Evolutionary conservation across 2,113 vertebrate species (phyloP), one percentile per base, ranked within the genome.

Genomic region (Pelodiscus sinensis): DNA sequence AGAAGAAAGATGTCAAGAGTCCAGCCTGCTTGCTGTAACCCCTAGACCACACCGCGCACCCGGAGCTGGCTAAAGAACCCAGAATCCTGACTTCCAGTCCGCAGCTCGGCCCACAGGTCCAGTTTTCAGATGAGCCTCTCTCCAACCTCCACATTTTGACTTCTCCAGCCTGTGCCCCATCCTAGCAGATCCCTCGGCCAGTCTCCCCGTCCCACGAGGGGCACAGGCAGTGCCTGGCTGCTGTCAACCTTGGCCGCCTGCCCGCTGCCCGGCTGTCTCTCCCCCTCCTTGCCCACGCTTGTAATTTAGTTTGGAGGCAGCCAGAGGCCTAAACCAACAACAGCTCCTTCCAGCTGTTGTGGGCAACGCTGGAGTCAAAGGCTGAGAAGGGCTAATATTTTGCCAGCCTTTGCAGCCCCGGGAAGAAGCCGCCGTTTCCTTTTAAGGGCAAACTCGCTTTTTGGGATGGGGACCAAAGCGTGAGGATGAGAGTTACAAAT

Each of bases 401-500:
- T 29, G 84, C 93, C 54, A 87, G 77, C 7, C 84, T 84, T 35
- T 38, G 51, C 6, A 1, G 84, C 68, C 24, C 77, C n/a, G n/a
- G 81, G 73, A 3, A 6, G 24, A 58, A 65, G 90, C 85, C 4
- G 86, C 7, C 56, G 51, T 38, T 92, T 90, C 96, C 96, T 95
- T 97, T 95, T 96, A 96, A 95, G 96, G 96, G 31, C 31, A 96
- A 96, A 93, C 68, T 75, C n/a, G 55, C n/a, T 80, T 75, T 6
- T 86, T 16, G 35, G 2, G 13, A 81, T 71, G 22, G 84, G 77
- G 77, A 18, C 27, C n/a, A 21, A 71, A 71, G 15, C 14, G 15
- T 65, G 19, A 68, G 18, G 16, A 35, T 9, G 18, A 8, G 2
- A 8, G n/a, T 18, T 9, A 86, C 52, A 62, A 84, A 65, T 68